Evolutionary conservation across 1,140 invertebrate species (phyloP), one percentile per base, ranked within the genome.

Genomic region (Lutraria rhynchaena): DNA sequence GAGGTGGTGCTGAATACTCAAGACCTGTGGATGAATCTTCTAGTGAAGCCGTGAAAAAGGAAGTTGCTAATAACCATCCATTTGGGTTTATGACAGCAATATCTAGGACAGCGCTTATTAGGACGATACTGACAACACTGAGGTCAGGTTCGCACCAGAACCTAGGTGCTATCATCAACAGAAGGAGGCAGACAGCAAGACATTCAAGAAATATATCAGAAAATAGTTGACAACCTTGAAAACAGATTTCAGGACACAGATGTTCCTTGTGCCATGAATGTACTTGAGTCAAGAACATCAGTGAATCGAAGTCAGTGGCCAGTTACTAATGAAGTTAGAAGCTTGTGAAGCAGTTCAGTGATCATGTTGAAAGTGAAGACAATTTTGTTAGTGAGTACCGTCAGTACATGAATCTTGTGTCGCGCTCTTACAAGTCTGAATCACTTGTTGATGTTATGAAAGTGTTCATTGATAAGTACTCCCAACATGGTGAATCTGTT

Each of bases 221-320:
- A 41, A 19, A 49, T 41, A 17, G 44, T 69, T 13, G 19, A 46
- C 19, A 69, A 69, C 7, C 7, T 67, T 3, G 33, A 67, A 67
- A 17, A 22, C 51, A 5, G 69, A 33, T 73, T 73, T 73, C 49
- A 73, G 51, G 49, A 73, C 33, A 33, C 51, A 19, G 31, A 53
- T 17, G 31, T 71, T 24, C 19, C 53, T 29, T 17, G 13, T 73
- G 69, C 49, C 2, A 73, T 73, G 46, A 27, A 35, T 17, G 69
- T 73, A 19, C 44, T 73, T 17, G 69, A 55, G 0, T 49, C 69
- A 41, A 41, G 11, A 73, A 73, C 24, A 73, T 73, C n/a, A 19
- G 1, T 17, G 29, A n/a, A 33, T 29, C 41, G 17, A 27, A 73
- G 0, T 44, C 53, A 35, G 53, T 60, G 24, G 69, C 69, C 27